phyloP scores from a whole-genome alignment of 1,140 invertebrate genomes.

The Drosophila kikkawai region DNA sequence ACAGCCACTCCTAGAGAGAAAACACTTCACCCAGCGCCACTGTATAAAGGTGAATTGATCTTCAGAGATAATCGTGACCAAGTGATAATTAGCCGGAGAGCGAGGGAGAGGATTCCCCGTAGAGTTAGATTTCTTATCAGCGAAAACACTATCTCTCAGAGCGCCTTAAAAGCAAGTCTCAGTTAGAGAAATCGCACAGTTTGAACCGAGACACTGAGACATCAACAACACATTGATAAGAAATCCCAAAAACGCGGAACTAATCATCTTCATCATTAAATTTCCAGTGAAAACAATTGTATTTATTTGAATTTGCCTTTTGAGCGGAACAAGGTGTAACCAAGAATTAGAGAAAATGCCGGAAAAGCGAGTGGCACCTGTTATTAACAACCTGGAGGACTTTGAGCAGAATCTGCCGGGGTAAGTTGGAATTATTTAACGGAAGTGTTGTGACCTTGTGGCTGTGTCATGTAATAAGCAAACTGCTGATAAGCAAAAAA shows the following conservation, averaged over 20 bases:
- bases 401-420: constrained; percentile 70
- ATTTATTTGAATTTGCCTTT: constrained; percentile 13
- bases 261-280: constrained; percentile 15
- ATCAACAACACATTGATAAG: constrained; percentile 34
- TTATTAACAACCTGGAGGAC: constrained; percentile 65
- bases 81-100: constrained; percentile 21
- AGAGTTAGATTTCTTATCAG: constrained; percentile 37
- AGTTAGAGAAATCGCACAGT: constrained; percentile 28
- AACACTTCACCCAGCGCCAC: not conserved
- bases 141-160: constrained; percentile 11
- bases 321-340: constrained; percentile 26
- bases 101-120: constrained; percentile 4
- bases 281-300: constrained; percentile 44
- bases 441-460: constrained; percentile 63
- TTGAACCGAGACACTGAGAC: constrained; percentile 26
- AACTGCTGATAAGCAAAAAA: constrained; percentile 48
- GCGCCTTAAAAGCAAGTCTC: constrained; percentile 23
- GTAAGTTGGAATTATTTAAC: constrained; percentile 51
- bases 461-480: constrained; percentile 61
- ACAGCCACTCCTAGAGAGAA: constrained; percentile 7
- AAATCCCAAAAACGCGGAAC: constrained; percentile 23
- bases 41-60: constrained; percentile 18
- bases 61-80: not conserved
- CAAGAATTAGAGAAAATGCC: constrained; percentile 54
- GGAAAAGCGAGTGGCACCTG: constrained; percentile 66